A percentile compares a stretch with the other conserved stretches of the same genome.
Evolutionary conservation across 2,113 vertebrate genomes (phyloP).

Genomic region (Agapornis roseicollis): DNA sequence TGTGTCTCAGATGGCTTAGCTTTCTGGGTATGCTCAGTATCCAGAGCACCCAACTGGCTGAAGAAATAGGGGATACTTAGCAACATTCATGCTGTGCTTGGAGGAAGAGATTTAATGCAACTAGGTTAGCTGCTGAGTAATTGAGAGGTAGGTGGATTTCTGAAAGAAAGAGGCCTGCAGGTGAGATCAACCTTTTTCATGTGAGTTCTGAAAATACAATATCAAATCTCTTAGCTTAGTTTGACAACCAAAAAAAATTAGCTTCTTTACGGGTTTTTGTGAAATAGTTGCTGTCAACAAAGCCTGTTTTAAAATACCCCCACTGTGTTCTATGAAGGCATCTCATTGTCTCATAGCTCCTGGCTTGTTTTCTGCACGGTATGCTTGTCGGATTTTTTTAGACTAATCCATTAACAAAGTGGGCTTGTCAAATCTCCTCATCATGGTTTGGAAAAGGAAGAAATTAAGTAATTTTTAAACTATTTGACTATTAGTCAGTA

Average conservation of each 20-base stretch:
- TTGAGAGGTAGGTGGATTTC: neutral
- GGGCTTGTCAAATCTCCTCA: neutral
- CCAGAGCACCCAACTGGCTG: neutral
- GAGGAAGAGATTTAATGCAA: neutral
- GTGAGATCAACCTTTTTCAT: neutral
- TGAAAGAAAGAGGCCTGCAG: neutral
- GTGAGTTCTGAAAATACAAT: neutral
- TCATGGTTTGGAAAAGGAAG: neutral
- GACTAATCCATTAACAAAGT: constrained; percentile 14
- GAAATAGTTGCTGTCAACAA: neutral
- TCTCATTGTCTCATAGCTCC: neutral
- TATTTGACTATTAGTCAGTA: constrained; percentile 8
- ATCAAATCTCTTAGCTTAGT: neutral
- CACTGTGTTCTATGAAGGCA: neutral
- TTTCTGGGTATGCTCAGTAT: neutral
- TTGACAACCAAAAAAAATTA: neutral
- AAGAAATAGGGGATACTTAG: neutral
- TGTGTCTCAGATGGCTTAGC: neutral
- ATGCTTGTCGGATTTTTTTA: constrained; percentile 19
- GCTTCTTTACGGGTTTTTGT: neutral
- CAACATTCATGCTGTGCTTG: neutral
- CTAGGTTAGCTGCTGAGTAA: neutral
- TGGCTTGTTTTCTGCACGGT: neutral
- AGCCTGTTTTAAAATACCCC: neutral
- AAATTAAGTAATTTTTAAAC: neutral